A percentile compares a stretch with the other conserved stretches of the same genome.
Conservation (phyloP, 2,113 vertebrate species). For the Polypterus senegalus region DNA sequence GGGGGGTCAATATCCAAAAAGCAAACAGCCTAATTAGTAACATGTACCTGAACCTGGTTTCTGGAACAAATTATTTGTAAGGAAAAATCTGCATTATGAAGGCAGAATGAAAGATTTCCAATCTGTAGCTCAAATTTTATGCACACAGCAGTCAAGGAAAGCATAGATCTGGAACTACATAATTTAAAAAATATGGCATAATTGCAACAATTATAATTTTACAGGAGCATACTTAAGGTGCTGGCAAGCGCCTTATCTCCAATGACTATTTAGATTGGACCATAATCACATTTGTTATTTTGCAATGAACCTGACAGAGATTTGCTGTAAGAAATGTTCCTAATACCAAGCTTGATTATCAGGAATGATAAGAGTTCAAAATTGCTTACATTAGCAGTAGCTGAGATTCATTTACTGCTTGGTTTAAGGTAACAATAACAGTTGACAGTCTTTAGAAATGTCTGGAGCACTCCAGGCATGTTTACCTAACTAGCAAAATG, state of each 20-base stretch:
- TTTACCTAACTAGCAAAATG: slow-evolving; percentile 28
- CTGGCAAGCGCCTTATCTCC: slow-evolving; percentile 26
- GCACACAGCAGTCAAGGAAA: neutral
- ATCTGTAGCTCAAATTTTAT: neutral
- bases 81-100: too few relatives aligned
- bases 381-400: slow-evolving; percentile 31
- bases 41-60: too few relatives aligned
- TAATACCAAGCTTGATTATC: slow-evolving; percentile 42
- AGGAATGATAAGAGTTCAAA: slow-evolving; percentile 32
- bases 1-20: too few relatives aligned
- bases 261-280: slow-evolving; percentile 27
- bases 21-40: too few relatives aligned
- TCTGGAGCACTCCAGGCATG: slow-evolving; percentile 20
- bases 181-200: slow-evolving; percentile 14
- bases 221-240: slow-evolving; percentile 38
- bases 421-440: slow-evolving; percentile 33
- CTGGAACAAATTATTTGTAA: too few relatives aligned
- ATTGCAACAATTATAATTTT: slow-evolving; percentile 41
- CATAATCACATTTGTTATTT: slow-evolving; percentile 28
- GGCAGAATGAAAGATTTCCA: too few relatives aligned
- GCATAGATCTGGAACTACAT: neutral
- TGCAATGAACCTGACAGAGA: slow-evolving; percentile 23
- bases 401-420: slow-evolving; percentile 34
- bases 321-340: slow-evolving; percentile 23
- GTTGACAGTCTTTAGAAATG: slow-evolving; percentile 18